Evolutionary conservation across 1,140 invertebrate species (phyloP), one percentile per base, ranked within the genome.

Genomic region (Orchesella cincta): DNA sequence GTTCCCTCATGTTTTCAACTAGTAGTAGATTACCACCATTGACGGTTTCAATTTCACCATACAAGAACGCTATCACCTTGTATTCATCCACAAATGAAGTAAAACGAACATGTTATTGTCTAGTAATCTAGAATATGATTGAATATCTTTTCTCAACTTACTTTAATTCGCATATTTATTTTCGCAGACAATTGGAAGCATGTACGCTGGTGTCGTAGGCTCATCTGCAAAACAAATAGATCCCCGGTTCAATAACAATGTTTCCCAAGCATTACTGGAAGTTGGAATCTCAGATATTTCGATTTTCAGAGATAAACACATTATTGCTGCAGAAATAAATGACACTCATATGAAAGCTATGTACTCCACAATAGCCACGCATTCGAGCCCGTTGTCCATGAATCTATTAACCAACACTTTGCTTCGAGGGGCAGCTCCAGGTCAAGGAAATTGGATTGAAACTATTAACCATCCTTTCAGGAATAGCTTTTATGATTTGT

Each of bases 381-480:
- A 94, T 84, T 88, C 91, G 36, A 87, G 91, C 20, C 90, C 90
- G 0, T 87, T 90, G 8, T 85, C 88, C 0, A 81, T 92, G 28
- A 88, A 88, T 82, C 71, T 89, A 8, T 78, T 91, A 1, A 86
- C 87, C 73, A 91, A 90, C 83, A 83, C 88, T 39, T 64, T 91
- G 51, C 83, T 91, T 3, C 83, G 86, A 70, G 84, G 70, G 31
- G 28, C 83, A 0, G 62, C 36, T 31, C 3, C 26, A 8, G 5
- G 5, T 8, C 18, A 5, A 8, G 84, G n/a, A 79, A 83, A n/a
- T 82, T 87, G 85, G 0, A 89, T 96, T 39, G 85, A 84, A 5
- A 87, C 88, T 0, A 83, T 85, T 51, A 92, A 92, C 85, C 87
- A 91, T 82, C 92, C 92, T 0, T 85, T 94, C 82, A 90, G 91